Base-by-base conservation (phyloP, 2,888 invertebrate genomes). In the Scaptomyza flava region DNA sequence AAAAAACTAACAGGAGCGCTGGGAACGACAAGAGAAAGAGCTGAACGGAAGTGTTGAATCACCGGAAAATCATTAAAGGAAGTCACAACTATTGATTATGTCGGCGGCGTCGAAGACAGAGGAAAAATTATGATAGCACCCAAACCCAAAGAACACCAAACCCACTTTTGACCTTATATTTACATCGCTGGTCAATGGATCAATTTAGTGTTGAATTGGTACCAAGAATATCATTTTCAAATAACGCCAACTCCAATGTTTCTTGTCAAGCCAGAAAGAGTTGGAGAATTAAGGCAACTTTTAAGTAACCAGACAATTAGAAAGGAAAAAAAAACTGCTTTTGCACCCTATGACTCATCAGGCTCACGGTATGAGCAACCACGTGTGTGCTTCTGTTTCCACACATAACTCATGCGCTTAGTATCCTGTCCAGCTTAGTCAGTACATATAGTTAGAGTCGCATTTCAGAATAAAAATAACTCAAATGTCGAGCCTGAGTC, bases 181-280 rank as follows among this genome's bases (percentile, higher is more conserved):
- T 70, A 65, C 79, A 72, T 72, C 50, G 60, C 9, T 47, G 20
- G 48, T 27, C 3, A 23, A 23, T 2, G 90, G 90, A 90, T 91
- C 90, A 90, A 90, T 90, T 90, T 90, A 88, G 86, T 88, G 88
- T 90, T 90, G 91, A 91, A 90, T 88, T 89, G 87, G 86, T 90
- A 91, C 90, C 91, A 91, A 91, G 85, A 90, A 89, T 90, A 87
- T 88, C 79, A 90, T 90, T 89, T 90, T 89, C 85, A 81, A 41
- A 87, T 78, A 76, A 64, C 72, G 41, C 54, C 54, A 43, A 42
- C 66, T 50, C 33, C 54, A 50, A 56, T 36, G 63, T 34, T 34
- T 2, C 2, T 3, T 2, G 64, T 58, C 56, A 71, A 72, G 57
- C 42, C 42, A 72, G 52, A 61, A 36, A 47, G 33, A 61, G 69